Conservation (phyloP, 53 echinoderm and acorn worm species). For the Stichopus horrens region DNA sequence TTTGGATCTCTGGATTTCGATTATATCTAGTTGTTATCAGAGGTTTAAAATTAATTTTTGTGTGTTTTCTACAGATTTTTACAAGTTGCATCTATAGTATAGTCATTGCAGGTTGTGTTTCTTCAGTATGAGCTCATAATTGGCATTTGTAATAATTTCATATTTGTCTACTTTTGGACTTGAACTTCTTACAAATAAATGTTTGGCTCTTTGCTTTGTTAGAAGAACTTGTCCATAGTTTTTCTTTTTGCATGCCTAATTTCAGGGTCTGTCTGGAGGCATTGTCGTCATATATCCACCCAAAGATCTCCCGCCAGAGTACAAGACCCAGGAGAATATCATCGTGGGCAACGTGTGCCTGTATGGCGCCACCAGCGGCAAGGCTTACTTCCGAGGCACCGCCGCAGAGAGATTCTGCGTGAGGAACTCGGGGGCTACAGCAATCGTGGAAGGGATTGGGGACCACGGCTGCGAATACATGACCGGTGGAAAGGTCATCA, state of each 20-base stretch:
- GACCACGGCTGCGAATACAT: constrained; percentile 99
- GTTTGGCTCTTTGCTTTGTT: no score
- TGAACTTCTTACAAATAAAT: no score
- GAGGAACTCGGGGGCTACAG: constrained; percentile 93
- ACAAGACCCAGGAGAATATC: constrained; percentile 86
- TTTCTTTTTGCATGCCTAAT: background rate
- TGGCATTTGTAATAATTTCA: no score
- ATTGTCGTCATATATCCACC: constrained; percentile 83
- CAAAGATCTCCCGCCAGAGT: constrained; percentile 70
- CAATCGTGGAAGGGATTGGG: constrained; percentile 88
- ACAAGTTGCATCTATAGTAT: no score
- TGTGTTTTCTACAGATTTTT: no score
- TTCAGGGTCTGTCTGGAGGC: constrained; percentile 95
- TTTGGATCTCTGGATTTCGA: no score
- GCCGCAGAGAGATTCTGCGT: constrained; percentile 97
- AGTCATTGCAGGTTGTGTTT: no score
- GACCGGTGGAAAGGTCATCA: constrained; percentile 88
- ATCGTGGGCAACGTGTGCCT: constrained; percentile 95
- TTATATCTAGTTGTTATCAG: no score
- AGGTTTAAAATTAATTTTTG: no score
- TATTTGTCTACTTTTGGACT: no score
- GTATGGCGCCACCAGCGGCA: constrained; percentile 95
- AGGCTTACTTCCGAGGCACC: constrained; percentile 84
- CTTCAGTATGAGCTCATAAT: no score
- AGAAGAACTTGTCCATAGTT: background rate